phyloP scores from a whole-genome alignment of 2,113 vertebrate species.

The Porphyrio hochstetteri region DNA sequence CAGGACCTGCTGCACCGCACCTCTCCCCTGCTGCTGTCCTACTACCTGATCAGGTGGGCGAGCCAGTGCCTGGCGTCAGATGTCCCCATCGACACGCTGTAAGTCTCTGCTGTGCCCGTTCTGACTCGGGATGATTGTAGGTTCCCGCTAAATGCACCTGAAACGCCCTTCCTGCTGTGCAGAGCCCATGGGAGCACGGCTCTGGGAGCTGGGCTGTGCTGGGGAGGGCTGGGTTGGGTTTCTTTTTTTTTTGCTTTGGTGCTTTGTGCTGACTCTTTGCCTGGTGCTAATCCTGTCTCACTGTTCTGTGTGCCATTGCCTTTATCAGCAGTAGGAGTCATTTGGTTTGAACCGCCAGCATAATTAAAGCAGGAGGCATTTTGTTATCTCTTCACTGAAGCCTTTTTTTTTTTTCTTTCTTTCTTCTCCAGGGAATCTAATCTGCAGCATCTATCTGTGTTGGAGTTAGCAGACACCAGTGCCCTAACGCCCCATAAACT shows the following conservation, averaged over 20 bases:
- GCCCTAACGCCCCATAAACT: conserved; percentile 71
- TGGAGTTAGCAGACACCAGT: conserved; percentile 88
- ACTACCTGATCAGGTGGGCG: conserved; percentile 86
- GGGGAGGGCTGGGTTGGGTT: background rate
- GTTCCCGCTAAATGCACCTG: background rate
- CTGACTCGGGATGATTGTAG: background rate
- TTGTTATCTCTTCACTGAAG: conserved; percentile 25
- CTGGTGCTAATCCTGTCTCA: background rate
- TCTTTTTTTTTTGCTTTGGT: background rate
- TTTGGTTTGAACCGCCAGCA: background rate
- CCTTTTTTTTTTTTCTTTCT: background rate
- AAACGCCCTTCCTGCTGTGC: background rate
- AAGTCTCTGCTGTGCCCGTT: conserved; percentile 50
- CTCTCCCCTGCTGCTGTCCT: conserved; percentile 87
- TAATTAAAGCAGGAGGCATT: conserved; percentile 20
- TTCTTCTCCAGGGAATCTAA: conserved; percentile 87
- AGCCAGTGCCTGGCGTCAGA: conserved; percentile 83
- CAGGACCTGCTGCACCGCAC: conserved; percentile 91
- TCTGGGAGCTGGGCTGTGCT: background rate
- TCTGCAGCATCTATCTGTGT: conserved; percentile 90
- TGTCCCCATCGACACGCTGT: conserved; percentile 88
- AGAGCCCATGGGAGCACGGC: background rate
- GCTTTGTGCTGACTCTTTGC: background rate
- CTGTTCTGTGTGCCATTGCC: background rate
- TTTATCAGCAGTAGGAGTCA: background rate